Conservation (phyloP, 2,797 vertebrate genomes). For the Limnodromus scolopaceus region DNA sequence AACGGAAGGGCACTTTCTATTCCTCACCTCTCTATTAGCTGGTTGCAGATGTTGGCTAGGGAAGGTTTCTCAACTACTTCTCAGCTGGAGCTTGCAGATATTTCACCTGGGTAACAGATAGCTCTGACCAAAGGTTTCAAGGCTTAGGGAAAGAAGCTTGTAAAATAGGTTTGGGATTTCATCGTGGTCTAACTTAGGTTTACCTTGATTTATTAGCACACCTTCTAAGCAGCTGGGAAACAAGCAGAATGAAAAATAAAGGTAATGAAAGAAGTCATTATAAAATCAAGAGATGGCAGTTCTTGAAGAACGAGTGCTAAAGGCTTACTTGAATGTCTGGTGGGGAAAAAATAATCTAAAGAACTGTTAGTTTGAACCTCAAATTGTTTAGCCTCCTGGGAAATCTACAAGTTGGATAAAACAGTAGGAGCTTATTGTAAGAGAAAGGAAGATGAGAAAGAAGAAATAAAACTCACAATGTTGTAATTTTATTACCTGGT, state of each 20-base stretch:
- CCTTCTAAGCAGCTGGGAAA: background rate
- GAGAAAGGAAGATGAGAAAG: background rate
- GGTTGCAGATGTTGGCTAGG: background rate
- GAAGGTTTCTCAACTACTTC: background rate
- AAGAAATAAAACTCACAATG: background rate
- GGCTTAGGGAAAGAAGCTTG: background rate
- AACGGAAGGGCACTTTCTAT: fast-evolving
- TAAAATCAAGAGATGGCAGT: background rate
- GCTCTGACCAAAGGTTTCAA: background rate
- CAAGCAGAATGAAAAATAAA: background rate
- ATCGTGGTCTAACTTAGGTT: background rate
- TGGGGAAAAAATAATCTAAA: background rate
- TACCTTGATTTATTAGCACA: background rate
- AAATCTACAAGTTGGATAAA: background rate
- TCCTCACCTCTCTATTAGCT: background rate
- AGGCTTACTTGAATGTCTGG: background rate
- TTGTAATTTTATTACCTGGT: background rate
- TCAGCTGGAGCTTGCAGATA: background rate
- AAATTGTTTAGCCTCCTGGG: background rate
- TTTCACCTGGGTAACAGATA: background rate
- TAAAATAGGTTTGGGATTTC: background rate
- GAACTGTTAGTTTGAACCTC: background rate
- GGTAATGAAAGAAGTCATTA: background rate
- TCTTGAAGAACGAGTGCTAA: background rate
- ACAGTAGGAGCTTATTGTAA: background rate